Percentiles rank a stretch among this genome's conserved stretches.
Conservation (phyloP, 2,797 vertebrate genomes). For the Myotis findleyi region DNA sequence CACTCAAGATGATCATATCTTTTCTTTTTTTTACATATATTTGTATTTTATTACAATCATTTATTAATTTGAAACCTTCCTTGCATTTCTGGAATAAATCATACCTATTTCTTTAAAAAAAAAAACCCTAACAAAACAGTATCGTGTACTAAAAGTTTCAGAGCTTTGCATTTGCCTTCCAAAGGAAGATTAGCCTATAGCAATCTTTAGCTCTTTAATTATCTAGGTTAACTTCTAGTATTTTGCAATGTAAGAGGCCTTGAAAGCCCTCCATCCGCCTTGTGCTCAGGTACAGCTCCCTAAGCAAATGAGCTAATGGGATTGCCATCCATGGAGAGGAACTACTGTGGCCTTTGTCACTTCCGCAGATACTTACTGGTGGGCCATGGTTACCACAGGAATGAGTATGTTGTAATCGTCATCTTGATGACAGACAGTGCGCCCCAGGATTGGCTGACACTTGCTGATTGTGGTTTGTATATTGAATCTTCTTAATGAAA, state of each 20-base stretch:
- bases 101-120: neutral
- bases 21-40: neutral
- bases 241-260: neutral
- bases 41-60: neutral
- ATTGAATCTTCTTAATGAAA: constrained; percentile 71
- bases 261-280: neutral
- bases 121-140: neutral
- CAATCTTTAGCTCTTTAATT: neutral
- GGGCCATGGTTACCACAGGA: neutral
- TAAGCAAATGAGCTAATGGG: neutral
- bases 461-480: neutral
- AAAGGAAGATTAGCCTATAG: neutral
- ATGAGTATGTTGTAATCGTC: neutral
- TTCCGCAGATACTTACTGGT: neutral
- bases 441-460: neutral
- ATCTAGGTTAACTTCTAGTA: neutral
- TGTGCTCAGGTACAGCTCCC: too few species aligned
- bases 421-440: neutral
- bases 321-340: neutral
- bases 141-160: neutral
- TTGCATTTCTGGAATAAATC: neutral
- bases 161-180: neutral
- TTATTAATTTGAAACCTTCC: constrained; percentile 16
- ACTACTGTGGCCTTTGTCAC: neutral
- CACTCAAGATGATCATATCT: neutral